These are phyloP conservation scores for Chrysolina haemoptera DNA, from an alignment of 2,888 invertebrate genomes.

Conservation along the genomic window DNA sequence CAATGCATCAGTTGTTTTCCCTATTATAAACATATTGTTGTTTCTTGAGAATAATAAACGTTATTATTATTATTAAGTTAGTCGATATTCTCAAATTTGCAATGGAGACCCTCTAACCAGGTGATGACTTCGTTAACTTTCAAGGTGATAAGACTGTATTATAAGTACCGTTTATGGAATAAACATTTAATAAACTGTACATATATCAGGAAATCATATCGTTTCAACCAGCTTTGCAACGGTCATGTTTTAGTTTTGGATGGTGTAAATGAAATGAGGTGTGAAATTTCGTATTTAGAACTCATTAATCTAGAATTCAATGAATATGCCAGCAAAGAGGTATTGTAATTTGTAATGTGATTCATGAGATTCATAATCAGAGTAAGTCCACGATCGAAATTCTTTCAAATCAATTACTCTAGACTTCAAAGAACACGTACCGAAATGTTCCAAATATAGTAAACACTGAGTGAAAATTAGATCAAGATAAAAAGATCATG, in stretches of 20 bases:
- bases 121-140: too few relatives aligned
- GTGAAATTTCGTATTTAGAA: conserved; percentile 24
- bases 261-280: conserved; percentile 25
- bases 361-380: conserved; percentile 5
- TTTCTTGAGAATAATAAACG: too few relatives aligned
- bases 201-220: too few relatives aligned
- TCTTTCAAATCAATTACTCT: neutral
- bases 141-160: too few relatives aligned
- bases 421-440: neutral
- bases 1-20: too few relatives aligned
- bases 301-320: conserved; percentile 12
- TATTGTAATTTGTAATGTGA: neutral
- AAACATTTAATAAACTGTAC: too few relatives aligned
- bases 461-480: neutral
- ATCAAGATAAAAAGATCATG: neutral
- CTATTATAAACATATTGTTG: too few relatives aligned
- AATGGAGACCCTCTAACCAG: too few relatives aligned
- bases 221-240: too few relatives aligned
- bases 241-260: neutral
- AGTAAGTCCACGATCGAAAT: neutral
- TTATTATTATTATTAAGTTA: too few relatives aligned
- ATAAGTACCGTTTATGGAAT: too few relatives aligned
- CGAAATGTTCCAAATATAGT: conserved; percentile 13
- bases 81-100: too few relatives aligned
- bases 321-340: neutral